Base-by-base conservation (phyloP, 2,113 vertebrate genomes). In the Nothobranchius kuhntae region DNA sequence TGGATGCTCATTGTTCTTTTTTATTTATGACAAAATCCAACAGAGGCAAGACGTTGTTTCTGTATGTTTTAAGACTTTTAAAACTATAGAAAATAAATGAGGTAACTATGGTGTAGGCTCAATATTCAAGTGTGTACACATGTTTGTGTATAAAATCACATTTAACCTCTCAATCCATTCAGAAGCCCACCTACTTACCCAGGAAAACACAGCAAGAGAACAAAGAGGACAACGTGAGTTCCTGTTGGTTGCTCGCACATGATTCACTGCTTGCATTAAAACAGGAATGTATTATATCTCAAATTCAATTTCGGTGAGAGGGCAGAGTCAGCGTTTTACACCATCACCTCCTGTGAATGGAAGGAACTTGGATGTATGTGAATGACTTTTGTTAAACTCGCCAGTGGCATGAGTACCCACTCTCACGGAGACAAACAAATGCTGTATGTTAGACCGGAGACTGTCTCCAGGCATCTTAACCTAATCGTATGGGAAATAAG, bases 201-300 rank as follows among this genome's bases (percentile, higher is more conserved):
- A 57, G 61, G 77, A 51, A 70, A 69, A 87, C 38, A 59, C 50
- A 57, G 45, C 46, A 2, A 46, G 8, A 66, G 35, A 21, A 51
- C 47, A 61, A 58, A 61, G 52, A 50, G 56, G 50, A 55, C 65
- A 69, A 66, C 57, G 55, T 68, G 65, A 75, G 45, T 21, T 51
- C 71, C 54, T 45, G 53, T 64, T 53, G 78, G 66, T 81, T 85
- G 78, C 81, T 85, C 42, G 26, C 50, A 65, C 66, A 77, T 75
- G 84, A 92, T 91, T 89, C 85, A 89, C 77, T 75, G 60, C 68
- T 86, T 68, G 66, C 73, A 89, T 85, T 81, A 87, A 85, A 90
- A 83, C 40, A 62, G 68, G 84, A 86, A 89, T 82, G 81, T 81
- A 84, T 88, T 77, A 88, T 64, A 77, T 76, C 81, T 74, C 72